phyloP scores from a whole-genome alignment of 2,113 vertebrate genomes.

The Vimba vimba region DNA sequence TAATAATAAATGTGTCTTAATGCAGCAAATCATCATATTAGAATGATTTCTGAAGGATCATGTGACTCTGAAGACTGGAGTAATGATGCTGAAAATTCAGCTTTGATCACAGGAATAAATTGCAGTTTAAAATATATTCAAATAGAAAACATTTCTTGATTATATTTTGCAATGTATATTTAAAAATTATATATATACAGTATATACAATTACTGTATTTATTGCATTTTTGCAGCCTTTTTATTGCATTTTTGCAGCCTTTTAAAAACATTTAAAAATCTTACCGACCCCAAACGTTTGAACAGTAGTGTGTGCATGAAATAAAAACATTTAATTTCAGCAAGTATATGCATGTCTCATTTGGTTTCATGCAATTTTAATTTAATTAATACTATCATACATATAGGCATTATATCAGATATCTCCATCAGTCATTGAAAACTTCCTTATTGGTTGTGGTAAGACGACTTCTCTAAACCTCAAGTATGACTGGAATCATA shows the following conservation, averaged over 20 bases:
- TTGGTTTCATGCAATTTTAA: too few species aligned
- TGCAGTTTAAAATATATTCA: not conserved
- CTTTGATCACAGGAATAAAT: not conserved
- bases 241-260: too few species aligned
- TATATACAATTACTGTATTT: not conserved
- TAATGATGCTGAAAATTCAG: not conserved
- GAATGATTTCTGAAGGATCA: not conserved
- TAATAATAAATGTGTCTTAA: not conserved
- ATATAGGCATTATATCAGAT: not conserved
- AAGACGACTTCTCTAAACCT: not conserved
- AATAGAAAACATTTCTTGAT: too few species aligned
- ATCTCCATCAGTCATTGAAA: not conserved
- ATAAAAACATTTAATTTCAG: not conserved
- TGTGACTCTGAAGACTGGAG: not conserved
- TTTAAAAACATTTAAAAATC: too few species aligned
- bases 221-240: too few species aligned
- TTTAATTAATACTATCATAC: too few species aligned
- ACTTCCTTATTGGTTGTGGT: not conserved
- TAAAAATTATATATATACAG: too few species aligned
- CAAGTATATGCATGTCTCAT: not conserved
- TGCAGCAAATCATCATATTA: not conserved
- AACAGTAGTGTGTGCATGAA: too few species aligned
- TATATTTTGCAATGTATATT: not conserved
- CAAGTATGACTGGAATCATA: not conserved
- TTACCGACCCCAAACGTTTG: too few species aligned